These are phyloP conservation scores for Imbricaverruca yamaguchii DNA, from an alignment of 2,888 invertebrate species.

Conservation along the genomic window DNA sequence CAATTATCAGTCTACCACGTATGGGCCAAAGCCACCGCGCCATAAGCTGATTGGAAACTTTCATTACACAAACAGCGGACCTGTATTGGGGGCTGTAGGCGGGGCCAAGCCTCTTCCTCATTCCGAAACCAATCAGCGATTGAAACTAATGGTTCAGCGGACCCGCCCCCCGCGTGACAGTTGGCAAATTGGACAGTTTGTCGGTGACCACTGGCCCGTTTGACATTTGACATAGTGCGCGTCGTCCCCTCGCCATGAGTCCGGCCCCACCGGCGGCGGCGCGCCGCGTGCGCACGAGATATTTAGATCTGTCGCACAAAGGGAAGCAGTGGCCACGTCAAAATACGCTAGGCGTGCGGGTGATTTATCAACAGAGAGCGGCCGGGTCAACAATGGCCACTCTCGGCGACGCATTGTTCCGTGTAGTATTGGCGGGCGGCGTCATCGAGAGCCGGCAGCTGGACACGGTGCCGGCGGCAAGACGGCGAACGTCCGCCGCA, in stretches of 20 bases:
- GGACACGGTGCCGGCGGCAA: neutral
- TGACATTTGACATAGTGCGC: conserved; percentile 19
- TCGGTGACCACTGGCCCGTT: conserved; percentile 20
- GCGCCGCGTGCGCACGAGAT: neutral
- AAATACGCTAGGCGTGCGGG: neutral
- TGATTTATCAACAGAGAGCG: neutral
- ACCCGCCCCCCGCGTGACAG: conserved; percentile 3
- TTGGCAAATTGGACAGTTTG: conserved; percentile 18
- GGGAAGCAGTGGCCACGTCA: neutral
- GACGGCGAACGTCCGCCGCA: neutral
- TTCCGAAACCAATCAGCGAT: conserved; percentile 17
- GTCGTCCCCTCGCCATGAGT: neutral
- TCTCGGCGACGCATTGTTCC: neutral
- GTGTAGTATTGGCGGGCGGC: neutral
- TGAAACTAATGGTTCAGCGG: conserved; percentile 2
- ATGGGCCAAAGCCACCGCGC: too few species aligned
- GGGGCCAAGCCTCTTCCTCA: neutral
- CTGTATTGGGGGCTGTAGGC: neutral
- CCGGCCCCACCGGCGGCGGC: neutral
- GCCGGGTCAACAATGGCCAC: conserved; percentile 14
- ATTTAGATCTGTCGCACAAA: conserved; percentile 10
- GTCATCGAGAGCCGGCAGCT: neutral
- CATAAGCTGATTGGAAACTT: too few species aligned
- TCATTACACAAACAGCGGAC: too few species aligned
- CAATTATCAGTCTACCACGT: too few species aligned